Percentiles rank a stretch among this genome's conserved stretches.
phyloP scores from a whole-genome alignment of 2,797 vertebrate genomes.

The Thripadectes ignobilis region DNA sequence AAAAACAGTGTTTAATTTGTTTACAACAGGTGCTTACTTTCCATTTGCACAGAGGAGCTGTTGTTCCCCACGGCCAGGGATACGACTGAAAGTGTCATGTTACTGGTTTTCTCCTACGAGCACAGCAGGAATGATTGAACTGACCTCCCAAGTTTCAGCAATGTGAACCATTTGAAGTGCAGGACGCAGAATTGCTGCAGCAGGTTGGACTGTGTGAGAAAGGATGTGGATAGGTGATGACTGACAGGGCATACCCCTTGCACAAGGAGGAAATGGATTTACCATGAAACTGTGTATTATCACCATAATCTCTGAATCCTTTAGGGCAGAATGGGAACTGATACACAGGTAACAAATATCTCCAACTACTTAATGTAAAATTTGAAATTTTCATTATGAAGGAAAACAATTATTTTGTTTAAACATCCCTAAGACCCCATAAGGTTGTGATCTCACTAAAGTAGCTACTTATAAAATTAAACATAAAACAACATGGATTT shows the following conservation, averaged over 20 bases:
- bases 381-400: not conserved
- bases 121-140: constrained; percentile 26
- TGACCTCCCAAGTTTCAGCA: constrained; percentile 58
- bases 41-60: constrained; percentile 61
- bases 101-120: constrained; percentile 53
- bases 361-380: not conserved
- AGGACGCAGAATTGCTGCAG: not conserved
- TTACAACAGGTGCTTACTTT: constrained; percentile 75
- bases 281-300: not conserved
- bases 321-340: not conserved
- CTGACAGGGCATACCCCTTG: not conserved
- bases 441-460: not conserved
- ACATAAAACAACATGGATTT: not conserved
- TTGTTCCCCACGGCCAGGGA: constrained; percentile 51
- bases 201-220: constrained; percentile 21
- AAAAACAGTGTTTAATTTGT: constrained; percentile 71
- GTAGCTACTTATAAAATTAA: not conserved
- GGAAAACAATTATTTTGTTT: not conserved
- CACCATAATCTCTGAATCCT: not conserved
- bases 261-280: not conserved
- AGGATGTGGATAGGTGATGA: constrained; percentile 44
- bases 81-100: constrained; percentile 39
- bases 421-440: not conserved
- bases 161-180: constrained; percentile 25
- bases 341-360: not conserved